Conservation (phyloP, 2,888 invertebrate genomes). For the Ligdia adustata region DNA sequence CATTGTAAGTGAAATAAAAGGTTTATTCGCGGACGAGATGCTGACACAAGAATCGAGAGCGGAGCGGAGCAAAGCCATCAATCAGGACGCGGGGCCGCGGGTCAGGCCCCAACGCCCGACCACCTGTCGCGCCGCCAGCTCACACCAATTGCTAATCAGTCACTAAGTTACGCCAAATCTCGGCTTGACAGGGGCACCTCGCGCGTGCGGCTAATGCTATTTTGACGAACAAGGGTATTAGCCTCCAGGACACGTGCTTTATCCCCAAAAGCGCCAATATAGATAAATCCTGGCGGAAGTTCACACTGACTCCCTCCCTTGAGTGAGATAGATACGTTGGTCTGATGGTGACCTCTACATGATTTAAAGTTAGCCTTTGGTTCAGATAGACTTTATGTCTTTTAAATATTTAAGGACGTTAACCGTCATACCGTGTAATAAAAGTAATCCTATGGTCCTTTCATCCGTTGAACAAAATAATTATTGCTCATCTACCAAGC, state of each 20-base stretch:
- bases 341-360: conserved; percentile 4
- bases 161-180: conserved; percentile 81
- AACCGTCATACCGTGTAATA: conserved; percentile 45
- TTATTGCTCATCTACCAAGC: conserved; percentile 67
- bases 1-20: conserved; percentile 32
- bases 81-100: conserved; percentile 58
- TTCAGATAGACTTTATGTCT: conserved; percentile 21
- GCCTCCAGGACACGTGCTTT: conserved; percentile 48
- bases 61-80: conserved; percentile 46
- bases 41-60: conserved; percentile 57
- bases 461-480: conserved; percentile 63
- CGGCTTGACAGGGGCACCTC: conserved; percentile 65
- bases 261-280: conserved; percentile 43
- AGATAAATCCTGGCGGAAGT: conserved; percentile 19
- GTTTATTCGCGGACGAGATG: conserved; percentile 40
- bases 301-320: conserved; percentile 8
- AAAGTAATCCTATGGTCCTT: conserved; percentile 62
- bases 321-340: conserved; percentile 1
- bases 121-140: conserved; percentile 77
- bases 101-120: conserved; percentile 66
- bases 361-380: conserved; percentile 17
- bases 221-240: conserved; percentile 74
- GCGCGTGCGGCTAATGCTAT: conserved; percentile 64
- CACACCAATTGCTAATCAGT: conserved; percentile 80
- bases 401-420: conserved; percentile 16